Percentiles rank a stretch among this genome's conserved stretches.
These are phyloP conservation scores for Stratiomys singularior DNA, from an alignment of 2,888 invertebrate genomes.

Conservation along the genomic window DNA sequence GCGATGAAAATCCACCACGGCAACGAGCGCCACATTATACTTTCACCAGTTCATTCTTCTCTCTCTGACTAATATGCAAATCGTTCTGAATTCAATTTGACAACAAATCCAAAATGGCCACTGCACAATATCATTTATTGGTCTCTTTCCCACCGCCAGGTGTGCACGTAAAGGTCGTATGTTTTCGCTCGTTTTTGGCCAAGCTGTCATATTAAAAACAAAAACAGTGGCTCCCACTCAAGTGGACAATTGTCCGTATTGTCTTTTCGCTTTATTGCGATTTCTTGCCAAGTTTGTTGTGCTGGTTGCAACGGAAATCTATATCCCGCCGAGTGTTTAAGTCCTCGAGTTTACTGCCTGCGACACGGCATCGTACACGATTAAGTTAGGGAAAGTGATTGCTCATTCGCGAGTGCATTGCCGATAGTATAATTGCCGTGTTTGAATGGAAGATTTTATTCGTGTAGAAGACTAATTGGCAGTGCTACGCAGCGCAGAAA, in stretches of 20 bases:
- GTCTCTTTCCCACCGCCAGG: slow-evolving; percentile 23
- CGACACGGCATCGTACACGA: background rate
- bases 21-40: background rate
- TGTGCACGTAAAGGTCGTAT: slow-evolving; percentile 8
- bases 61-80: background rate
- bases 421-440: background rate
- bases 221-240: slow-evolving; percentile 43
- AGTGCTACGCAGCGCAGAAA: background rate
- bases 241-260: slow-evolving; percentile 2
- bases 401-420: background rate
- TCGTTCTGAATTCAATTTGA: background rate
- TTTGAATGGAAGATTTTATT: background rate
- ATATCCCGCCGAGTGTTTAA: background rate
- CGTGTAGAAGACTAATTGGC: background rate
- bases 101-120: slow-evolving; percentile 33
- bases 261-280: background rate
- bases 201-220: slow-evolving; percentile 42
- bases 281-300: slow-evolving; percentile 33
- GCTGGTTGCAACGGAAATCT: background rate
- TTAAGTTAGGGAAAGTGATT: background rate
- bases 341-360: background rate
- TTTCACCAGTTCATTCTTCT: background rate
- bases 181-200: slow-evolving; percentile 27
- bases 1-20: background rate
- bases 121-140: background rate